These are phyloP conservation scores for Eidolon helvum DNA, from an alignment of 2,113 vertebrate species.

Conservation along the genomic window DNA sequence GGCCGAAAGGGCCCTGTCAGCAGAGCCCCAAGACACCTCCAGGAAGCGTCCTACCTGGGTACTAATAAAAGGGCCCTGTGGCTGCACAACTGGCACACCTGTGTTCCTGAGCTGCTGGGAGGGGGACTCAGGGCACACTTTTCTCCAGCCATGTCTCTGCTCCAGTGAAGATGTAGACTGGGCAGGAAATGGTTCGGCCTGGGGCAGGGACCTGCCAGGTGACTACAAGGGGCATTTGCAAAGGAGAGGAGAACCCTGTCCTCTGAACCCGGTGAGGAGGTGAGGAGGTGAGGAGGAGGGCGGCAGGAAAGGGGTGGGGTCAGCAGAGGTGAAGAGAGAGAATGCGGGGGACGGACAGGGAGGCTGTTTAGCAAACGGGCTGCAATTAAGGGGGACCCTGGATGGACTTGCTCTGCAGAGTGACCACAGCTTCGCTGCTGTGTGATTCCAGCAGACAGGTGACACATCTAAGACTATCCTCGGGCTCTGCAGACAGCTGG, in stretches of 20 bases:
- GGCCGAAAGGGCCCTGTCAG: not conserved
- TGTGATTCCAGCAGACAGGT: too few species aligned
- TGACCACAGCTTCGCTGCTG: not conserved
- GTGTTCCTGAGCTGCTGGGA: not conserved
- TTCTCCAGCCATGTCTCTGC: not conserved
- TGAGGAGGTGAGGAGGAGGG: not conserved
- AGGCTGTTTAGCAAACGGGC: not conserved
- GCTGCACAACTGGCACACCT: not conserved
- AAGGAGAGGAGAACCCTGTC: not conserved
- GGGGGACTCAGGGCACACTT: not conserved
- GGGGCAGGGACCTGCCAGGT: not conserved
- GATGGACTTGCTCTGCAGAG: not conserved
- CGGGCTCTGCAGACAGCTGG: accelerated
- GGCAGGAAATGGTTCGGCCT: not conserved
- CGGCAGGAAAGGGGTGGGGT: too few species aligned
- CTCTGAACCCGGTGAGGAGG: too few species aligned
- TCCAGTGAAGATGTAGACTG: not conserved
- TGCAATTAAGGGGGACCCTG: not conserved
- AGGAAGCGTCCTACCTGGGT: not conserved
- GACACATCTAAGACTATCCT: not conserved
- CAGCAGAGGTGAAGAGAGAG: not conserved
- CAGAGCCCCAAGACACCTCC: not conserved
- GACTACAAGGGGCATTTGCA: not conserved
- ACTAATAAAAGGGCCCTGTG: not conserved
- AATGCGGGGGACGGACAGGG: too few species aligned